Evolutionary conservation across 2,888 invertebrate genomes (phyloP), one percentile per base, ranked within the genome.

Genomic region (Cryptocephalus moraei): DNA sequence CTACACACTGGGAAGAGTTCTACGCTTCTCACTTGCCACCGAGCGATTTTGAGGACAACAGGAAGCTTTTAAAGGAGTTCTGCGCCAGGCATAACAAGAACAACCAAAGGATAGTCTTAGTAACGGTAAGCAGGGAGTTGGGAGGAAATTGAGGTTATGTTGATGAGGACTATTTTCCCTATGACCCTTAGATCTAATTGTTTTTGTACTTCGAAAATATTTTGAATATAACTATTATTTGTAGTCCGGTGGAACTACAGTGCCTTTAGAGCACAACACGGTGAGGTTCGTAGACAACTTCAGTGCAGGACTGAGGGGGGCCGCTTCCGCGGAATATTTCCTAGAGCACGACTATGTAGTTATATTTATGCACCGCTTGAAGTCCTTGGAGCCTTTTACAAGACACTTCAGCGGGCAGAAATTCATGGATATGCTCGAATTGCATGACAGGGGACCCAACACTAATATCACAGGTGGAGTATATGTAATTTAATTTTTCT

Each of bases 281-380:
- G 99, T 99, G 1, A 80, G 99, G 44, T 99, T 91, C 72, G 93
- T 99, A 46, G 99, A 99, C 70, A 99, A 99, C 75, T 99, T 99
- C 72, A 97, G 96, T 69, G 91, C 93, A 12, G 99, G 99, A 41
- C 92, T 88, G 0, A 78, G 97, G 55, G 99, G 99, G 14, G 84
- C 97, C 0, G 82, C 91, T 0, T 96, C 96, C 0, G 86, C 96
- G 0, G 99, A 99, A 77, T 90, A 94, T 68, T 97, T 99, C 73
- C 76, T 97, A 38, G 82, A 87, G 56, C 73, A 78, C 54, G 86
- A 81, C 38, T 97, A 95, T 71, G 85, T 88, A 36, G 96, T 96
- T 45, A 87, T 99, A 64, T 97, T 96, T 73, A 81, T 99, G 77
- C 81, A 93, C 70, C 80, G 97, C 34, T 76, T 82, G 56, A 91